These are phyloP conservation scores for Tor tambroides DNA, from an alignment of 2,113 vertebrate genomes.

Conservation along the genomic window DNA sequence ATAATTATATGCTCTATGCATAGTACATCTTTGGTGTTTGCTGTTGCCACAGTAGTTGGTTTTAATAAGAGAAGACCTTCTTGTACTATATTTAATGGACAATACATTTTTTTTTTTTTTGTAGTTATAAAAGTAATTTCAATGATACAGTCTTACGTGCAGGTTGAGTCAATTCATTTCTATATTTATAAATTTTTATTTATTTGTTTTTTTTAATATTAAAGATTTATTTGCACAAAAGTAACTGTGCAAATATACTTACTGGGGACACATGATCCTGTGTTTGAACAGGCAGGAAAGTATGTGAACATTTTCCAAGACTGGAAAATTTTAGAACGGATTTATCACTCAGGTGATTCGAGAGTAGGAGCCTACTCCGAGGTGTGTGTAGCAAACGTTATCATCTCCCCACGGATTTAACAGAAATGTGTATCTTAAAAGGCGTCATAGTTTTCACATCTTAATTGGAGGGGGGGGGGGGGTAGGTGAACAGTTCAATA, in stretches of 20 bases:
- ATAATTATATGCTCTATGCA: no score
- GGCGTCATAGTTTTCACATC: constrained; percentile 59
- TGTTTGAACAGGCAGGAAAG: not conserved
- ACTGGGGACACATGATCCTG: not conserved
- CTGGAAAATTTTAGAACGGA: not conserved
- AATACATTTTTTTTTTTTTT: not conserved
- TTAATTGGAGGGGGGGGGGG: constrained; percentile 66
- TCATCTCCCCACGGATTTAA: constrained; percentile 15
- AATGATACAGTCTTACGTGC: not conserved
- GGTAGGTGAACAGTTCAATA: constrained; percentile 63
- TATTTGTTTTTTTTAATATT: not conserved
- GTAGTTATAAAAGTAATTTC: not conserved
- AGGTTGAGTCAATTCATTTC: not conserved
- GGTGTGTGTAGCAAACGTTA: not conserved
- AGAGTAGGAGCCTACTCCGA: not conserved
- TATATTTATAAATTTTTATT: not conserved
- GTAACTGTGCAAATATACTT: not conserved
- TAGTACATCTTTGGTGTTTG: no score
- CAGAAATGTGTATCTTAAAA: constrained; percentile 20
- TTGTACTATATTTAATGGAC: not conserved
- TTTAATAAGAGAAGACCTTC: not conserved
- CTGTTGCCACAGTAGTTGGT: not conserved
- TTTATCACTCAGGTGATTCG: not conserved
- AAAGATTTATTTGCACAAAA: not conserved
- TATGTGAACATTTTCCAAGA: not conserved